phyloP scores from a whole-genome alignment of 2,113 vertebrate genomes.

The Notechis scutatus region DNA sequence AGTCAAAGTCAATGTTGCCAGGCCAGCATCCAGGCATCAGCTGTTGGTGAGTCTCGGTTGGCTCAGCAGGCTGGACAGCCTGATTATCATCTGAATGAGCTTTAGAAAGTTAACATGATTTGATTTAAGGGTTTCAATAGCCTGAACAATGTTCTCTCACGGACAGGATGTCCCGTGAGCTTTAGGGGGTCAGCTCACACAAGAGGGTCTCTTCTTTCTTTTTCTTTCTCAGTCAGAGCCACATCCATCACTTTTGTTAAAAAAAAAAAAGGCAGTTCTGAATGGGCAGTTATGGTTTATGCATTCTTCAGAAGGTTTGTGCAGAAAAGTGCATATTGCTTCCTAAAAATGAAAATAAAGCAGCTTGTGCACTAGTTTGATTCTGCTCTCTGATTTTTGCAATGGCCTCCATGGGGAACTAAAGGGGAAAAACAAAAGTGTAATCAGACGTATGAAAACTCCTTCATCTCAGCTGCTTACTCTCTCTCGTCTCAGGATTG shows the following conservation, averaged over 20 bases:
- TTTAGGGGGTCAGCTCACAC: neutral
- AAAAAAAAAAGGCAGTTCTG: neutral
- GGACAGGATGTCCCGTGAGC: neutral
- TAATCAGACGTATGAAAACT: neutral
- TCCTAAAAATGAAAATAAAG: neutral
- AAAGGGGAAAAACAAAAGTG: neutral
- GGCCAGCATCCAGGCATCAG: slow-evolving; percentile 14
- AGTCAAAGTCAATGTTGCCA: neutral
- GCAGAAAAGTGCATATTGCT: neutral
- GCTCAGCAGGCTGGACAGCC: slow-evolving; percentile 32
- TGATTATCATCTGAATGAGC: slow-evolving; percentile 2
- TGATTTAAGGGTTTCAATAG: slow-evolving; percentile 3
- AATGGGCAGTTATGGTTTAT: neutral
- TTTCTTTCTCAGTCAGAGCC: no score
- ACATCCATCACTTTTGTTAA: rapidly evolving
- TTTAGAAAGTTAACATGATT: neutral
- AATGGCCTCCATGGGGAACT: neutral
- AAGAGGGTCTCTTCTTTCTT: neutral
- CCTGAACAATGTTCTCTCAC: neutral
- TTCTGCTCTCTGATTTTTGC: neutral
- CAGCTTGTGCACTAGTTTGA: neutral
- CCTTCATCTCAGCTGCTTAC: neutral
- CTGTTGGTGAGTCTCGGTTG: slow-evolving; percentile 12
- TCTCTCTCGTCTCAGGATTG: neutral
- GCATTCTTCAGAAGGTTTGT: neutral